Evolutionary conservation across 2,797 vertebrate genomes (phyloP).

Genomic region (Psittacula echo): DNA sequence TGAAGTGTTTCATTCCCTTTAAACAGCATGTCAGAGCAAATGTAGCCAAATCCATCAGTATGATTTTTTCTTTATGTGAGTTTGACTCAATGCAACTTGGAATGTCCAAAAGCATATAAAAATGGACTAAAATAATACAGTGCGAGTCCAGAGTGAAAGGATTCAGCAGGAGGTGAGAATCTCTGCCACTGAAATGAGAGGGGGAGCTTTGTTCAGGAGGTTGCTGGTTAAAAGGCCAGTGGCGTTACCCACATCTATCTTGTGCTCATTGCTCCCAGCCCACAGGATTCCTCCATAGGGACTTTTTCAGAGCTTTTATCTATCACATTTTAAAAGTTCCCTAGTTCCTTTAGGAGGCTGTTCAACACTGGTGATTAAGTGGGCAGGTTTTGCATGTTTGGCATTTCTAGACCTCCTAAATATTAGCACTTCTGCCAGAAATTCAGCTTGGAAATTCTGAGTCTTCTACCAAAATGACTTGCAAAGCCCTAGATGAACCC

Average conservation of each 20-base stretch:
- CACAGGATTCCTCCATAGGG: not conserved
- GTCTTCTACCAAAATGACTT: not conserved
- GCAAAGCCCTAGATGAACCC: not conserved
- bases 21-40: not conserved
- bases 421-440: not conserved
- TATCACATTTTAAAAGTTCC: not conserved
- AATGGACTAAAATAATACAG: not conserved
- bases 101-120: not conserved
- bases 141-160: not conserved
- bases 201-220: not conserved
- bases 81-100: not conserved
- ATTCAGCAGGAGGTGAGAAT: not conserved
- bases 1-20: not conserved
- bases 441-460: not conserved
- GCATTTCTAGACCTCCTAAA: not conserved
- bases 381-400: not conserved
- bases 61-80: not conserved
- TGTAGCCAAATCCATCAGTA: not conserved
- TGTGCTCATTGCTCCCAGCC: not conserved
- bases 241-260: not conserved
- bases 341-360: not conserved
- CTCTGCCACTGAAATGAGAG: fast-evolving
- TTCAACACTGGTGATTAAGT: not conserved
- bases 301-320: not conserved
- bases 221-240: not conserved